Conservation (phyloP, 37 sponge, comb jelly and placozoan species). For the Oopsacas minuta region DNA sequence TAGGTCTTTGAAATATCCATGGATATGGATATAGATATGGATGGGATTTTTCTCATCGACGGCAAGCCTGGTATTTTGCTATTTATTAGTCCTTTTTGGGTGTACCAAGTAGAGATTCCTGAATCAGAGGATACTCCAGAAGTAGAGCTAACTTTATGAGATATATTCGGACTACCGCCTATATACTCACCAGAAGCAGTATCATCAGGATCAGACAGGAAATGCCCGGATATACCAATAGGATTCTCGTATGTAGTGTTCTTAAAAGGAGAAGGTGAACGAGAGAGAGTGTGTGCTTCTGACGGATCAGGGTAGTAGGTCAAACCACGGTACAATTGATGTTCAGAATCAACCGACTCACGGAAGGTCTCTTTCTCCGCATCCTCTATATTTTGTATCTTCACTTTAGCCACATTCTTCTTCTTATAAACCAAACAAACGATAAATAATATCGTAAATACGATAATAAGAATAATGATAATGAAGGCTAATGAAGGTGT, state of each 20-base stretch:
- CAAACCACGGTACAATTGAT: not conserved
- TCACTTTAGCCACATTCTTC: not conserved
- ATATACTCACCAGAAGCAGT: too few relatives aligned
- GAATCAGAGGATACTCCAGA: not conserved
- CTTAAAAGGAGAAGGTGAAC: not conserved
- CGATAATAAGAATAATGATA: not conserved
- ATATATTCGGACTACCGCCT: not conserved
- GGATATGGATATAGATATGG: too few relatives aligned
- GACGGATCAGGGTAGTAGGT: conserved; percentile 15
- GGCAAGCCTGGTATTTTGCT: too few relatives aligned
- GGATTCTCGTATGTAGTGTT: too few relatives aligned
- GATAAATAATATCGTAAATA: not conserved
- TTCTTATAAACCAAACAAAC: too few relatives aligned
- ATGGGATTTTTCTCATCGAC: too few relatives aligned
- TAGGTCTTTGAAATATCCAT: too few relatives aligned
- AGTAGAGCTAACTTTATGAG: too few relatives aligned
- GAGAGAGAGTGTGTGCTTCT: not conserved
- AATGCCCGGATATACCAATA: too few relatives aligned
- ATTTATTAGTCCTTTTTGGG: not conserved
- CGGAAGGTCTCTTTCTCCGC: not conserved
- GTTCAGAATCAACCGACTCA: not conserved
- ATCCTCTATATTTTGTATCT: not conserved
- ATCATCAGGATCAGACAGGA: too few relatives aligned
- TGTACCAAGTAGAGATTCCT: not conserved
- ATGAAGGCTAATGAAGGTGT: not conserved